Base-by-base conservation (phyloP, 2,888 invertebrate species). In the Euzophera pinguis region DNA sequence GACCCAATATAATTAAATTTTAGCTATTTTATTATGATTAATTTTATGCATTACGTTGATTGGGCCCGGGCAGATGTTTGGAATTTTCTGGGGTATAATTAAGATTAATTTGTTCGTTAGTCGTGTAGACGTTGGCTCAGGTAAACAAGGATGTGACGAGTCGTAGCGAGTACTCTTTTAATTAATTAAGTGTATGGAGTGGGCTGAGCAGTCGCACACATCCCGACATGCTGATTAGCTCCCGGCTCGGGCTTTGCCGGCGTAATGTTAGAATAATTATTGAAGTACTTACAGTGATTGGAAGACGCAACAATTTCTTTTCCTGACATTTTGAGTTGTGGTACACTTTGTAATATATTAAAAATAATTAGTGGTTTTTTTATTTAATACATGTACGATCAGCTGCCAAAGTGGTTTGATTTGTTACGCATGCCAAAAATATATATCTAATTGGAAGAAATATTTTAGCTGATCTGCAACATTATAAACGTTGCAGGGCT, bases 1-100 rank as follows among this genome's bases (percentile, higher is more conserved):
- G 72, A 69, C 72, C 81, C 76, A 73, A 81, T 85, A 81, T 84
- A 87, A 89, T 88, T 77, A 78, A 71, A 80, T 82, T 81, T 83
- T 81, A 61, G 54, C 12, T 81, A 67, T 75, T 65, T 75, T 83
- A 84, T 82, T 81, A 73, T 78, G 78, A 80, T 81, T 79, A 79
- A 77, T 79, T 43, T 51, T 43, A 50, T 39, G 65, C 69, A 72
- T 76, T 74, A 73, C 66, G 58, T 66, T 73, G 69, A 77, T 78
- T 76, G 67, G 66, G 56, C 63, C 77, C 75, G 67, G 66, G 56
- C 63, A 53, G 55, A 64, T 49, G 58, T 49, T 56, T 14, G 53
- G 48, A 52, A 43, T 43, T 57, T 57, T 42, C 61, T 64, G 55
- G 54, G 54, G 37, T 49, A 55, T 39, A 29, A 29, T 29, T 66